These are phyloP conservation scores for Carterocephalus palaemon DNA, from an alignment of 2,888 invertebrate genomes.

Conservation along the genomic window DNA sequence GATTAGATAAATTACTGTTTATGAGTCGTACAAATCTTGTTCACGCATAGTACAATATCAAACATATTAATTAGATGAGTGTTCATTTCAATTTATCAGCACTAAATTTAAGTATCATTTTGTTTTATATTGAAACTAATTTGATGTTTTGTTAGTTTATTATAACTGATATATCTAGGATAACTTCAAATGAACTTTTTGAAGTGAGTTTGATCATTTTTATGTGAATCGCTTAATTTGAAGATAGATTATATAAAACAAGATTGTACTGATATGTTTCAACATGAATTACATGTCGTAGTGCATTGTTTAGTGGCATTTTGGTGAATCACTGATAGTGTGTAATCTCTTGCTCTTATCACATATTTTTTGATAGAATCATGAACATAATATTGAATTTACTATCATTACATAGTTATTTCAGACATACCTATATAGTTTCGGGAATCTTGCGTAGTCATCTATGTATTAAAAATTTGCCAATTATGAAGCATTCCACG, in stretches of 20 bases:
- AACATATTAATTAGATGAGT: conserved; percentile 1
- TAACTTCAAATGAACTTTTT: no score
- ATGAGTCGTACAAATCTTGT: background rate
- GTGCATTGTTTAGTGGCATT: background rate
- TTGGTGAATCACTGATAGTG: conserved; percentile 10
- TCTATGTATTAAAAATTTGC: no score
- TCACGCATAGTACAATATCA: background rate
- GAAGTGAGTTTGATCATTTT: no score
- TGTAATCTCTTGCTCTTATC: conserved; percentile 2
- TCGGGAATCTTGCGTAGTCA: no score
- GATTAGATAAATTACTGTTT: conserved; percentile 18
- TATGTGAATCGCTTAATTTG: no score
- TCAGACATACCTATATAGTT: no score
- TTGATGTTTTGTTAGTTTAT: no score
- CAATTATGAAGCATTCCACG: conserved; percentile 45
- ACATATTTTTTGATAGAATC: conserved; percentile 10
- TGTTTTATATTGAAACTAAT: background rate
- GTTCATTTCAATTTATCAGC: no score
- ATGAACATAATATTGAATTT: background rate
- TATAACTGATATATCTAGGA: no score
- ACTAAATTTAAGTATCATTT: no score
- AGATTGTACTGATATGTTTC: no score
- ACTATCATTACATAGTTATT: background rate
- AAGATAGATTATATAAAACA: no score
- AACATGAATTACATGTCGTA: background rate